Evolutionary conservation across 1,140 invertebrate species (phyloP), one percentile per base, ranked within the genome.

Genomic region (Drosophila sp.): DNA sequence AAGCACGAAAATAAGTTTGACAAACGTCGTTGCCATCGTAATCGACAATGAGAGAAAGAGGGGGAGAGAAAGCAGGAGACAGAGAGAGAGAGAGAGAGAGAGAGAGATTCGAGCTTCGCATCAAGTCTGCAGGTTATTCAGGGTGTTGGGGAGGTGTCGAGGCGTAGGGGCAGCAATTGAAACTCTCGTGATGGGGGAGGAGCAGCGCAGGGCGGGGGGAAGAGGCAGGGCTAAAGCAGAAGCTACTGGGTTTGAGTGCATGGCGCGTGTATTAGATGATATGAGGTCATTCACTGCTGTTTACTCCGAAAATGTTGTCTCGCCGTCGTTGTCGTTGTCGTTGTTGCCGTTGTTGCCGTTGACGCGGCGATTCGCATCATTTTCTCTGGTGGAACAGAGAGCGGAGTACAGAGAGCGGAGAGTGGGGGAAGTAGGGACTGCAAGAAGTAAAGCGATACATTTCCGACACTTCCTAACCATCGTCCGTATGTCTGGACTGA

Each of bases 241-340:
- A 16, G 25, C 56, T 14, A 46, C 32, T 38, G 57, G 73, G 80
- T 89, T 80, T 89, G 83, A 78, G 82, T 78, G 76, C 79, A 54
- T 78, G 73, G 89, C 80, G 89, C 89, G 89, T 90, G 89, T 90
- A 72, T 81, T 84, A 89, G 80, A 90, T 90, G 80, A 90, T 90
- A 90, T 89, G 83, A 90, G 89, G 89, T 90, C 89, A 90, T 90
- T 90, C 89, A 90, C 89, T 90, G 89, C 72, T 89, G 79, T 89
- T 79, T 83, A 89, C 84, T 89, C 62, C 82, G 40, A 87, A 89
- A 80, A 76, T 76, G 73, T 77, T 81, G 82, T 89, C 82, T 86
- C 82, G 78, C 71, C 71, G 50, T 59, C 61, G 72, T 27, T 11
- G 76, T 14, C 45, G 72, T 40, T 45, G 50, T 29, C 14, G 67